Base-by-base conservation (phyloP, 1,140 invertebrate genomes). In the Drosophila mojavensis region DNA sequence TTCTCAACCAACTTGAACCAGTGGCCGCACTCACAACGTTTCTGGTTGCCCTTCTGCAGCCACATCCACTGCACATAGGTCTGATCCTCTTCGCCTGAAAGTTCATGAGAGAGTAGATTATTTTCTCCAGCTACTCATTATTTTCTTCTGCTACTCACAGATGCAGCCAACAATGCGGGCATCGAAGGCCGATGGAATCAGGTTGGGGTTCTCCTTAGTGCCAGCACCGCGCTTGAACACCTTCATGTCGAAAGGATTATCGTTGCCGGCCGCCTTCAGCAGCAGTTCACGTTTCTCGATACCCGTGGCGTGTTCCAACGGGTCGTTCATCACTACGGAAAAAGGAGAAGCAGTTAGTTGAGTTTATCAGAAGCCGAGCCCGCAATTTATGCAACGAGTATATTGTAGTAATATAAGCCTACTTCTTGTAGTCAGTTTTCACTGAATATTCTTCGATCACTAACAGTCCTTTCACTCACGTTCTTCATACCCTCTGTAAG, bases 1-100 rank as follows among this genome's bases (percentile, higher is more conserved):
- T 95, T 96, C 83, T 97, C 95, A 43, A 96, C 94, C 74, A 99
- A 93, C 93, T 98, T 98, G 94, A 98, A 99, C 98, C 98, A 99
- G 92, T 98, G 95, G 43, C 98, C 98, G 93, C 98, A 99, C 91
- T 96, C 96, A 91, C 98, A 99, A 72, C 98, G 95, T 83, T 97
- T 97, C 41, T 97, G 95, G 77, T 96, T 94, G 15, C 97, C 98
- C 93, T 95, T 94, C 92, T 98, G 95, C 77, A 99, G 92, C 96
- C 97, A 98, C 96, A 99, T 98, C 97, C 97, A 99, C 88, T 96
- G 96, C 75, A 99, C 95, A 71, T 94, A 93, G 63, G 96, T 95
- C 17, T 97, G 94, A 91, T 99, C 98, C 93, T 98, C 97, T 93
- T 99, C 97, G 93, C 94, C 94, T 94, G 81, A 43, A 92, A 28